These are phyloP conservation scores for Decapterus maruadsi DNA, from an alignment of 2,797 vertebrate species.

Conservation along the genomic window DNA sequence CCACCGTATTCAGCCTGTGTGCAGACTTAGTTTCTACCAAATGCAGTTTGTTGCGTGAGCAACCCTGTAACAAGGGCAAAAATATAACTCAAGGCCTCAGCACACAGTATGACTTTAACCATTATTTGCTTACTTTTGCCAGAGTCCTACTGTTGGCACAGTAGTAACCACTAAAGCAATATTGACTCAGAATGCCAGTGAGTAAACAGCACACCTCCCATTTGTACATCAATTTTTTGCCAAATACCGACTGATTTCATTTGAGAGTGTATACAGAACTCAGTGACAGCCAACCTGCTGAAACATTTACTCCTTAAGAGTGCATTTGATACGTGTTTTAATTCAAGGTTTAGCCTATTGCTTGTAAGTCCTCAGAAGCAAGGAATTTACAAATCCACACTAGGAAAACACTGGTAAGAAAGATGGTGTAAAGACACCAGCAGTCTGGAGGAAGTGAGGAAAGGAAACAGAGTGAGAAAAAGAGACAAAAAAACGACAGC, in stretches of 20 bases:
- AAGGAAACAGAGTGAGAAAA: conserved; percentile 58
- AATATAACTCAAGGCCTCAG: conserved; percentile 45
- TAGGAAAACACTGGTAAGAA: not conserved
- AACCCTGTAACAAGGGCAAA: not conserved
- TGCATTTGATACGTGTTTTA: conserved; percentile 6
- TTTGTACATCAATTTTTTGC: conserved; percentile 50
- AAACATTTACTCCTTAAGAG: conserved; percentile 11
- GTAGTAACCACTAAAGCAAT: conserved; percentile 60
- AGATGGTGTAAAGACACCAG: conserved; percentile 16
- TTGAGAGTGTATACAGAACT: conserved; percentile 9
- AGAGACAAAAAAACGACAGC: conserved; percentile 63
- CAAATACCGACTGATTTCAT: conserved; percentile 27
- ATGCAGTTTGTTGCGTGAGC: not conserved
- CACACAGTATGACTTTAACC: conserved; percentile 31
- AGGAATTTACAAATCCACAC: conserved; percentile 9
- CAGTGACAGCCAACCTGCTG: conserved; percentile 10
- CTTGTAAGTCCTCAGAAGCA: conserved; percentile 4
- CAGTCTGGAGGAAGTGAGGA: conserved; percentile 48
- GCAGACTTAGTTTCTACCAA: not conserved
- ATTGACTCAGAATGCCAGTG: conserved; percentile 60
- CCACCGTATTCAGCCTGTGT: not conserved
- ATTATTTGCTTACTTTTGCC: conserved; percentile 62
- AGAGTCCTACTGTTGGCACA: conserved; percentile 49
- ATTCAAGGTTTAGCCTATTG: not conserved
- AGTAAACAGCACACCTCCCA: conserved; percentile 55